A percentile compares a stretch with the other conserved stretches of the same genome.
Conservation (phyloP, 1,140 invertebrate genomes). For the Asbolus verrucosus region DNA sequence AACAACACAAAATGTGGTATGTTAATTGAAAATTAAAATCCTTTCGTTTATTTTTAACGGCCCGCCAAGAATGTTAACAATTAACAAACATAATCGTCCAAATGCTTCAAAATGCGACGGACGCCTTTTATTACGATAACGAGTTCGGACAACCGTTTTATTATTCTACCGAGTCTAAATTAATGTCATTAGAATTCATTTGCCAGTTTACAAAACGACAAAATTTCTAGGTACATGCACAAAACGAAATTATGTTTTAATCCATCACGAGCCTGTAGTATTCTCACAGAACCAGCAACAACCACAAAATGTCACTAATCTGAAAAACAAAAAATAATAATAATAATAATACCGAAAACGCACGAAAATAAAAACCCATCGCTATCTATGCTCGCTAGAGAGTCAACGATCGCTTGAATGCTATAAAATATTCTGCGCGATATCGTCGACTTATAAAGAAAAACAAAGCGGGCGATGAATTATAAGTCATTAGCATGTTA, state of each 20-base stretch:
- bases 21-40: slow-evolving; percentile 20
- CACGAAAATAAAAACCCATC: background rate
- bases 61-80: background rate
- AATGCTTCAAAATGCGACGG: no score
- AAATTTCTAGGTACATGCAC: background rate
- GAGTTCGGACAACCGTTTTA: slow-evolving; percentile 4
- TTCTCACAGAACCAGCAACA: no score
- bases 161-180: background rate
- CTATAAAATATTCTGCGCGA: slow-evolving; percentile 43
- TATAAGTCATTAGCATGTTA: slow-evolving; percentile 31
- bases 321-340: background rate
- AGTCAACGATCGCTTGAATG: slow-evolving; percentile 39
- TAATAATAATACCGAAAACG: background rate
- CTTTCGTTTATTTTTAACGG: background rate
- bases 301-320: background rate
- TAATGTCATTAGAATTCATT: background rate
- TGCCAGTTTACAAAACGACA: background rate
- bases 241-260: no score
- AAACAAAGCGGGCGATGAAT: slow-evolving; percentile 41
- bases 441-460: slow-evolving; percentile 41
- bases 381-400: background rate
- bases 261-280: no score
- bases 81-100: slow-evolving; percentile 25
- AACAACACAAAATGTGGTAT: slow-evolving; percentile 2
- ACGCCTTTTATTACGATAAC: background rate